Conservation (phyloP, 1,140 invertebrate species). For the Drosophila baimaii region DNA sequence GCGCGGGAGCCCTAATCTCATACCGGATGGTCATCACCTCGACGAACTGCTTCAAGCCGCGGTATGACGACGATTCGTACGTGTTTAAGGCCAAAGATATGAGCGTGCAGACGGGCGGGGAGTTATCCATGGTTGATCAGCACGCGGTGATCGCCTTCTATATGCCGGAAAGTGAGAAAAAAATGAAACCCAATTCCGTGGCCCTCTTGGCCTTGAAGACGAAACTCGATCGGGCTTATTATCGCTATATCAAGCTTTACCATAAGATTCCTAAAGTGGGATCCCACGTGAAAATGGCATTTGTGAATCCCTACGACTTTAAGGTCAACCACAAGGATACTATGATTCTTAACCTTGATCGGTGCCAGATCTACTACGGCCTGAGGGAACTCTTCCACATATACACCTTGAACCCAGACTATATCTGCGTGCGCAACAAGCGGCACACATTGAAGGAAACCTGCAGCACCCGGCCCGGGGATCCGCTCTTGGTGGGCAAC, state of each 20-base stretch:
- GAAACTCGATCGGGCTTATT: background rate
- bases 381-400: background rate
- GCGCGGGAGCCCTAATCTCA: slow-evolving; percentile 47
- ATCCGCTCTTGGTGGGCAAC: slow-evolving; percentile 46
- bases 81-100: slow-evolving; percentile 37
- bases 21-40: slow-evolving; percentile 54
- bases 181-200: background rate
- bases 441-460: background rate
- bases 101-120: slow-evolving; percentile 19
- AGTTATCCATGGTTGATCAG: background rate
- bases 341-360: background rate
- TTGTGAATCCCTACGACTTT: background rate
- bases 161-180: slow-evolving; percentile 11
- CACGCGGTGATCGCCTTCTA: slow-evolving; percentile 29
- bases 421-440: slow-evolving; percentile 40
- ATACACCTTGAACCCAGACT: background rate
- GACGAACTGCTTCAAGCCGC: slow-evolving; percentile 30
- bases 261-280: background rate
- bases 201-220: slow-evolving; percentile 16
- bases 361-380: slow-evolving; percentile 9
- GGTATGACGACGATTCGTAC: background rate
- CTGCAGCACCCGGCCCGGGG: slow-evolving; percentile 51
- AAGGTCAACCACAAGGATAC: slow-evolving; percentile 1
- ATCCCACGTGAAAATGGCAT: slow-evolving; percentile 4
- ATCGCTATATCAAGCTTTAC: slow-evolving; percentile 20